Conservation (phyloP, 2,888 invertebrate species). For the Callosobruchus maculatus region DNA sequence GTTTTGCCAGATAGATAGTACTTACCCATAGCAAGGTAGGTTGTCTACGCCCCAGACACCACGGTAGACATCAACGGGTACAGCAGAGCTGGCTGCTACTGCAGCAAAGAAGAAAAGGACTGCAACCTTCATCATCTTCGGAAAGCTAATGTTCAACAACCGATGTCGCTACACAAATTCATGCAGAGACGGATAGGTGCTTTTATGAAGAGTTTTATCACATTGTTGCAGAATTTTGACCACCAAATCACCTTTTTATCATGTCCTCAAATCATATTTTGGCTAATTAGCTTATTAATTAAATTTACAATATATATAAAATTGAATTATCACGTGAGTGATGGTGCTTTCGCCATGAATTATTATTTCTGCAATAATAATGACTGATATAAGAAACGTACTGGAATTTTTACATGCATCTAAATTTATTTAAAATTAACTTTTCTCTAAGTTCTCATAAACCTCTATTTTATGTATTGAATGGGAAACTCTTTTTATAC, state of each 20-base stretch:
- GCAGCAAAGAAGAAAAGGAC: not conserved
- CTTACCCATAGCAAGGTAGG: not conserved
- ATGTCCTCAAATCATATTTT: not conserved
- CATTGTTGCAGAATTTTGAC: not conserved
- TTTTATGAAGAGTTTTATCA: not conserved
- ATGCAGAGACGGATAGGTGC: not conserved
- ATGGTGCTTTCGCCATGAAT: too few species aligned
- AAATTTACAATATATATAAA: too few species aligned
- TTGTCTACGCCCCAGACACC: not conserved
- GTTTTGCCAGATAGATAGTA: too few species aligned
- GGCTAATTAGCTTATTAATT: not conserved
- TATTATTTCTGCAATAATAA: too few species aligned
- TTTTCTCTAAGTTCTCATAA: too few species aligned
- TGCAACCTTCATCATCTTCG: not conserved
- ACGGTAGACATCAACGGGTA: not conserved
- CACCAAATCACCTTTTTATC: not conserved
- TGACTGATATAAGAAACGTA: too few species aligned
- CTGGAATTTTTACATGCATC: too few species aligned
- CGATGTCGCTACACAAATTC: not conserved
- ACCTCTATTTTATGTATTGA: too few species aligned
- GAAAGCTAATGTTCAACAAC: not conserved
- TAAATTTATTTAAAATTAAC: too few species aligned
- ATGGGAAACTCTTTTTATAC: too few species aligned
- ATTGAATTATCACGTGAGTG: too few species aligned
- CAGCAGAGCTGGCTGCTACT: not conserved